Base-by-base conservation (phyloP, 2,888 invertebrate species). In the Xanthorhoe designata region DNA sequence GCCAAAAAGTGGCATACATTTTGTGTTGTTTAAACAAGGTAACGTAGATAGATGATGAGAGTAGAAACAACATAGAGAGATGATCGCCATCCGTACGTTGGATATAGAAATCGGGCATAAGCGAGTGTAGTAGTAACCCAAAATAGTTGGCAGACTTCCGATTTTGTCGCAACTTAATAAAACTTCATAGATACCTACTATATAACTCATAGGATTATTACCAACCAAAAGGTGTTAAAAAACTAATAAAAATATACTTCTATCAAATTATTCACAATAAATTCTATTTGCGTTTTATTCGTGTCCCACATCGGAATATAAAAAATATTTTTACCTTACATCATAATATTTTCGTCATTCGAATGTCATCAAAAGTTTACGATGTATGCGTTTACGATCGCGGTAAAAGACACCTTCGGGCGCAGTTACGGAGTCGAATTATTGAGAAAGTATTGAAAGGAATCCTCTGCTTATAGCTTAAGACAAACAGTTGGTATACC, bases 351-450 rank as follows among this genome's bases (percentile, higher is more conserved):
- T 72, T 64, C 68, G 76, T 67, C 75, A 69, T 74, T 76, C 70
- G 67, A 66, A 59, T 61, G 72, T 70, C 75, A 73, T 78, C 72
- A 78, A 78, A 74, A 72, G 54, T 77, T 78, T 76, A 76, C 69
- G 68, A 47, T 51, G 50, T 56, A 68, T 68, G 73, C 73, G 70
- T 78, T 78, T 78, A 78, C 54, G 68, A 68, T 53, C 57, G 68
- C 63, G 49, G 68, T 78, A 76, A 77, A 78, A 72, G 63, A 56
- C 63, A 70, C 68, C 66, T 68, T 54, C 35, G 63, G 55, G 49
- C 19, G 9, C 18, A 45, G 18, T 54, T 38, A 56, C 24, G 17
- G 29, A 54, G 49, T 32, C 49, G 61, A 61, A 64, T 63, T 59
- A 57, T 66, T 55, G 42, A 35, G 59, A 49, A 53, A 5, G 38